Evolutionary conservation across 1,140 invertebrate species (phyloP), one percentile per base, ranked within the genome.

Genomic region (Drosophila mojavensis): DNA sequence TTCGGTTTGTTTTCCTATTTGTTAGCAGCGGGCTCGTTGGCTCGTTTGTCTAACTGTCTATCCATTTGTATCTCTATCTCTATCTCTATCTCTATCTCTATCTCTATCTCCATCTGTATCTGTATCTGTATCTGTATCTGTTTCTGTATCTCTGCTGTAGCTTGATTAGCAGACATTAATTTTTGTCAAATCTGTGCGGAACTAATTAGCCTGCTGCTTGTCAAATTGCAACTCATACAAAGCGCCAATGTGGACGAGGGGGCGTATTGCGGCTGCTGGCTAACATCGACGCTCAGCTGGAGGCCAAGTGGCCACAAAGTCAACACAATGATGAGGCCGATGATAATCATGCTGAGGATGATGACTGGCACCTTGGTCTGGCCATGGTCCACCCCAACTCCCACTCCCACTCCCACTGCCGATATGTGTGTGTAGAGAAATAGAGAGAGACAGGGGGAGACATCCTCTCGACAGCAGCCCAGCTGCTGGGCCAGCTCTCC

Each of bases 171-270:
- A 76, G 53, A 70, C 82, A 86, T 86, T 86, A 88, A 80, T 89
- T 83, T 88, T 88, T 88, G 83, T 89, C 66, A 86, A 83, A 83
- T 86, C 84, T 88, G 74, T 78, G 84, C 83, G 83, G 79, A 88
- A 88, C 83, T 88, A 88, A 88, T 88, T 88, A 88, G 83, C 83
- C 79, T 74, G 73, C 79, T 77, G 83, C 84, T 89, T 88, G 83
- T 66, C 83, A 88, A 88, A 88, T 88, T 83, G 84, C 83, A 88
- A 88, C 72, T 89, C 84, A 86, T 60, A 88, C 75, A 86, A 86
- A 79, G 58, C 66, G 11, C 26, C 58, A 48, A 48, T n/a, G 56
- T 11, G 28, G 39, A 13, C 6, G 15, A 51, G 41, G n/a, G 59
- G 13, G 50, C 45, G 17, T 30, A 15, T 9, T 5, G 51, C 10